Conservation (phyloP, 2,797 vertebrate species). For the Artibeus lituratus region DNA sequence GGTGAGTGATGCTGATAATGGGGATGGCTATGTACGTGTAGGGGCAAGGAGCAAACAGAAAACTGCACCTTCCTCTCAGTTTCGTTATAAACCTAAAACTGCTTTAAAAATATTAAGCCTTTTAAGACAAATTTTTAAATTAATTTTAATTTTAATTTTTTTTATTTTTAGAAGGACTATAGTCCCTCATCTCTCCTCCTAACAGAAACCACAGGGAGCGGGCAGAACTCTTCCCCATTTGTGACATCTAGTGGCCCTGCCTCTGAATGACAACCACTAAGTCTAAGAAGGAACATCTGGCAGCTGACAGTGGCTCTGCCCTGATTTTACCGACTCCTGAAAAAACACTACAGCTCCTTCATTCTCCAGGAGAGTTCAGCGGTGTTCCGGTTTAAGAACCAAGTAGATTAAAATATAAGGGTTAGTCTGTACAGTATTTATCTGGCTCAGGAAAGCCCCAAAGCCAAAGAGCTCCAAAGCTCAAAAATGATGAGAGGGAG, state of each 20-base stretch:
- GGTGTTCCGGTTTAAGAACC: background rate
- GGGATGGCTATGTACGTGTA: background rate
- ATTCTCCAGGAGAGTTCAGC: background rate
- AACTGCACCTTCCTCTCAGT: background rate
- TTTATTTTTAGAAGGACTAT: background rate
- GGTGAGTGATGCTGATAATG: background rate
- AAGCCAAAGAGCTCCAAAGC: background rate
- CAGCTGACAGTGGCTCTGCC: background rate
- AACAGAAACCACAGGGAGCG: background rate
- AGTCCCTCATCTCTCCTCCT: background rate
- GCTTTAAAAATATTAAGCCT: background rate
- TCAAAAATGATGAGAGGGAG: background rate
- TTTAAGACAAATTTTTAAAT: background rate
- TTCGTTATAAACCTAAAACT: background rate
- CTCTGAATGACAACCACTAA: conserved; percentile 32
- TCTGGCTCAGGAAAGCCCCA: background rate
- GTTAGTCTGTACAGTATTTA: background rate
- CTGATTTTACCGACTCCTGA: background rate
- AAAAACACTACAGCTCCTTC: background rate
- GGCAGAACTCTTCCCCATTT: conserved; percentile 48
- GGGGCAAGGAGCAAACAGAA: background rate
- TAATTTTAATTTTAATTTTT: background rate
- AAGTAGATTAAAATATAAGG: background rate
- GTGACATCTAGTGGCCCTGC: conserved; percentile 80
- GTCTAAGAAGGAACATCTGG: background rate